A percentile compares a stretch with the other conserved stretches of the same genome.
Evolutionary conservation across 2,888 invertebrate species (phyloP).

Genomic region (Amitus sp.): DNA sequence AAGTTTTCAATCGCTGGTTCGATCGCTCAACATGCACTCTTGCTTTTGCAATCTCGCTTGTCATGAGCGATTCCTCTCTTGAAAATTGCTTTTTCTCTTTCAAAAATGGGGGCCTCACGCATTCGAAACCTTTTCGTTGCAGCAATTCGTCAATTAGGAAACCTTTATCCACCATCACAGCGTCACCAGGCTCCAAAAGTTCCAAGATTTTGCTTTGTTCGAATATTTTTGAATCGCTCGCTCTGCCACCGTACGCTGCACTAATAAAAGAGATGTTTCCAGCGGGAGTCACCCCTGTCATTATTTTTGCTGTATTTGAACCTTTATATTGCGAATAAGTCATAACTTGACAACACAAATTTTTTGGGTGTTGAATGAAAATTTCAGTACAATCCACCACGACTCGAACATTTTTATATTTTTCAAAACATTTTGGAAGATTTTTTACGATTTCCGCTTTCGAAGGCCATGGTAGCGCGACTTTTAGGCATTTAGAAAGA

Average conservation of each 20-base stretch:
- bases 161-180: slow-evolving; percentile 37
- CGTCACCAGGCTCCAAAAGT: slow-evolving; percentile 32
- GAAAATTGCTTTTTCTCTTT: slow-evolving; percentile 34
- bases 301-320: slow-evolving; percentile 21
- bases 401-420: slow-evolving; percentile 42
- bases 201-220: slow-evolving; percentile 22
- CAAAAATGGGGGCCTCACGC: slow-evolving; percentile 36
- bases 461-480: slow-evolving; percentile 14
- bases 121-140: slow-evolving; percentile 13
- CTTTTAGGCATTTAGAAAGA: slow-evolving; percentile 18
- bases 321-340: slow-evolving; percentile 46
- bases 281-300: slow-evolving; percentile 45
- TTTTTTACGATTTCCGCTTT: slow-evolving; percentile 37
- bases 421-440: slow-evolving; percentile 45
- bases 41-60: slow-evolving; percentile 30
- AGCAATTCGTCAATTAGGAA: slow-evolving; percentile 40
- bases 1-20: slow-evolving; percentile 32
- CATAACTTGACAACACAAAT: slow-evolving; percentile 27
- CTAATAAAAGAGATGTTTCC: slow-evolving; percentile 46
- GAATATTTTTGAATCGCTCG: slow-evolving; percentile 25
- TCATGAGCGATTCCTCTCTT: slow-evolving; percentile 26
- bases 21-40: slow-evolving; percentile 35
- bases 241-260: slow-evolving; percentile 34
- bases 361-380: slow-evolving; percentile 39
- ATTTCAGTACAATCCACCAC: slow-evolving; percentile 50